These are phyloP conservation scores for Limnodromus scolopaceus DNA, from an alignment of 2,797 vertebrate species.

Conservation along the genomic window DNA sequence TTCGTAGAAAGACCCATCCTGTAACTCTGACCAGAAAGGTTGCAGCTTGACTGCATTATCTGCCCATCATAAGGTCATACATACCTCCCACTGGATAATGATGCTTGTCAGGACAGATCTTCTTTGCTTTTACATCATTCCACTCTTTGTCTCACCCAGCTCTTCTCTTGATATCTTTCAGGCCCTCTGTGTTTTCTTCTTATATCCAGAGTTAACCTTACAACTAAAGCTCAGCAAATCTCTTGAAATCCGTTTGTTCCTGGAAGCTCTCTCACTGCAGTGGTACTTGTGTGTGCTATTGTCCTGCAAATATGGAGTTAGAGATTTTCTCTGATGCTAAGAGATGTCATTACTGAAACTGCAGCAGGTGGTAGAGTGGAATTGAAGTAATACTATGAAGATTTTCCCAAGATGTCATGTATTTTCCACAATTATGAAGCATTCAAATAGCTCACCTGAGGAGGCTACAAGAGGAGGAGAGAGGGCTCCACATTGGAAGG, in stretches of 20 bases:
- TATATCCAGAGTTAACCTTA: neutral
- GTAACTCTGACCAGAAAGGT: neutral
- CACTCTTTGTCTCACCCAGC: neutral
- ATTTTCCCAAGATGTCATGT: neutral
- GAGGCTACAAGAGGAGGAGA: neutral
- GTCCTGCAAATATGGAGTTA: neutral
- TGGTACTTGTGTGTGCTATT: neutral
- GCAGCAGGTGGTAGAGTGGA: slow-evolving; percentile 2
- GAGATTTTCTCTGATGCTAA: neutral
- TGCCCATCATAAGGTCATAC: neutral
- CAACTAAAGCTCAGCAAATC: neutral
- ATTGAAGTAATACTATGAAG: neutral
- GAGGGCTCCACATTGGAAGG: neutral
- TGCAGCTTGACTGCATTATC: neutral
- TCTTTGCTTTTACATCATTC: neutral
- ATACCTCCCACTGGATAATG: neutral
- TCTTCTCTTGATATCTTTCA: neutral
- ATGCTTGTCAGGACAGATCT: neutral
- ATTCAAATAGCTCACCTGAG: neutral
- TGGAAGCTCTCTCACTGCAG: neutral
- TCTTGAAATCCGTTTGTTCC: neutral
- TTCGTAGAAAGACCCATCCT: neutral
- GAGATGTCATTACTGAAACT: neutral
- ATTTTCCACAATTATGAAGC: neutral
- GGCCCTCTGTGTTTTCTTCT: neutral